These are phyloP conservation scores for Drosophila heteroneura DNA, from an alignment of 2,888 invertebrate species.

Conservation along the genomic window DNA sequence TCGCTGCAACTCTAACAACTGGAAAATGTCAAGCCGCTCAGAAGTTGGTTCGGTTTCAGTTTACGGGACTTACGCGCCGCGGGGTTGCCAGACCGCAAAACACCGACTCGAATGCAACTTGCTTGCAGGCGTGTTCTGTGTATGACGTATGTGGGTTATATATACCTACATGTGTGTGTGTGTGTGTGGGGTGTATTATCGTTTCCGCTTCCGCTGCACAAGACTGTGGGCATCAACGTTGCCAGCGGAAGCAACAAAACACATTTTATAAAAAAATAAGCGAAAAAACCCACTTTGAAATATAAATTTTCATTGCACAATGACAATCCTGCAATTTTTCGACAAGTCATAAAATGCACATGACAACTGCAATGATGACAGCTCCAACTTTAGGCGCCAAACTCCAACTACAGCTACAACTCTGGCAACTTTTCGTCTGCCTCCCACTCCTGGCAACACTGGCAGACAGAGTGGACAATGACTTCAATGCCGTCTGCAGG, in stretches of 20 bases:
- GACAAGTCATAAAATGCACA: conserved; percentile 73
- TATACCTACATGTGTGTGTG: neutral
- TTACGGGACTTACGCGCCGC: conserved; percentile 14
- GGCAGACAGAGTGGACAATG: conserved; percentile 30
- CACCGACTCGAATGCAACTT: conserved; percentile 1
- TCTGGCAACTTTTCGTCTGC: conserved; percentile 20
- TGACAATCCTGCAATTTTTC: conserved; percentile 70
- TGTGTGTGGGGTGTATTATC: conserved; percentile 51
- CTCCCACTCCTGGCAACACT: conserved; percentile 11
- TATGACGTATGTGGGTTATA: conserved; percentile 5
- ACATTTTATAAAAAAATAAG: conserved; percentile 45
- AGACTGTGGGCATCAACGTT: conserved; percentile 41
- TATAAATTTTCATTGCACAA: conserved; percentile 81
- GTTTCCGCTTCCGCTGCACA: conserved; percentile 71
- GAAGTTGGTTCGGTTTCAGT: conserved; percentile 11
- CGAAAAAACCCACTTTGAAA: conserved; percentile 75
- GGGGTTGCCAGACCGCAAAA: conserved; percentile 18
- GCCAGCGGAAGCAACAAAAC: conserved; percentile 55
- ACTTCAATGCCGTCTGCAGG: conserved; percentile 36
- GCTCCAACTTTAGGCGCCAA: conserved; percentile 23
- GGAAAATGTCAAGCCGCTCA: conserved; percentile 9
- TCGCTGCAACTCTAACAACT: neutral
- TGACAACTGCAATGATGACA: conserved; percentile 57
- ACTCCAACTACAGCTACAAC: conserved; percentile 18
- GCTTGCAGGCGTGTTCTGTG: neutral